These are phyloP conservation scores for Polyodon spathula DNA, from an alignment of 2,113 vertebrate species.

Conservation along the genomic window DNA sequence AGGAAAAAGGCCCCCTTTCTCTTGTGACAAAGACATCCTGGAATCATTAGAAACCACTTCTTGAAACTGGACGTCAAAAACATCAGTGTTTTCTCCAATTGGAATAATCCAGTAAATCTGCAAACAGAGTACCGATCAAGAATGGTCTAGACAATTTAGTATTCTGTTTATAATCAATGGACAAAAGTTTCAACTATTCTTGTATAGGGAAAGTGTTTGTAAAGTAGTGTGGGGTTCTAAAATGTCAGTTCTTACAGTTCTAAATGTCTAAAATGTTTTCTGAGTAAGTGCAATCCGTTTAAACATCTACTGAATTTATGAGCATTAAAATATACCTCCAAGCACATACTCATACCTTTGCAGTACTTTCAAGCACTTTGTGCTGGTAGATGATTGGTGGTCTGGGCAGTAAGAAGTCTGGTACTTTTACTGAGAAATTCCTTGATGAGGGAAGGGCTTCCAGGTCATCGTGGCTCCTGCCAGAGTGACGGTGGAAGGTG, in stretches of 20 bases:
- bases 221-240: no score
- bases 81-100: slow-evolving; percentile 33
- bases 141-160: no score
- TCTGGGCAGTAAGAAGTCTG: neutral
- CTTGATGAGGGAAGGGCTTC: neutral
- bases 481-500: no score
- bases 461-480: no score
- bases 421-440: neutral
- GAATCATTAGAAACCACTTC: slow-evolving; percentile 28
- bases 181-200: no score
- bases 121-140: slow-evolving; percentile 7
- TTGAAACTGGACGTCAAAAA: slow-evolving; percentile 49
- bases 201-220: no score
- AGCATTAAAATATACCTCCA: no score
- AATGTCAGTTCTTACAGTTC: no score
- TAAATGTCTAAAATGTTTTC: no score
- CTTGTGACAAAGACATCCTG: slow-evolving; percentile 27
- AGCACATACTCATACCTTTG: neutral
- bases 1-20: slow-evolving; percentile 39
- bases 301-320: no score
- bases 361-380: neutral
- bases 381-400: slow-evolving; percentile 1
- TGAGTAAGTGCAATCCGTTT: no score
- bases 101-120: slow-evolving; percentile 51
- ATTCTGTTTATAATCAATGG: no score